Evolutionary conservation across 2,888 invertebrate species (phyloP), one percentile per base, ranked within the genome.

Genomic region (Rhynchonema sp.): DNA sequence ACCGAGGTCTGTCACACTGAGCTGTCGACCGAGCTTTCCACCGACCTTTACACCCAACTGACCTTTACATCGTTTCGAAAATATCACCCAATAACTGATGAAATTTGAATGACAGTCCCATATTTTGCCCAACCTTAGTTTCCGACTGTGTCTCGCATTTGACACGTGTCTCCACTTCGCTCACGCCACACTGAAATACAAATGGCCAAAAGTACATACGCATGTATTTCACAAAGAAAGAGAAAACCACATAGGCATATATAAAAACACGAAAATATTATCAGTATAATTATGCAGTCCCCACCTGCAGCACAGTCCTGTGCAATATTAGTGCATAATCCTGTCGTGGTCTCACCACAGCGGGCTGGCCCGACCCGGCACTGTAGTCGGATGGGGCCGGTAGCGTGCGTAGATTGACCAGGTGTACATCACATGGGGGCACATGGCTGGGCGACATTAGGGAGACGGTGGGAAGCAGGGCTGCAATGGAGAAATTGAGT

Each of bases 381-480:
- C 56, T 25, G 60, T 67, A 67, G 17, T 57, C 56, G 23, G 66
- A 61, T 17, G 60, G 61, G 54, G 60, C 53, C 13, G 60, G 26
- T 13, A 61, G 55, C 17, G 67, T 67, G 9, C 67, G 62, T 57
- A 66, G 52, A 28, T 63, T 63, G 22, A 69, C 62, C 30, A 67
- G 52, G 28, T 67, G 64, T 13, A 65, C 49, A 57, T 68, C 68
- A 57, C 67, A 67, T 17, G 67, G 67, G 2, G 69, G 59, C 22
- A 57, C n/a, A n/a, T n/a, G n/a, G n/a, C n/a, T n/a, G 28, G 22
- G 30, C 27, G 22, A 53, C 29, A 23, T 62, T 49, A 1, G 57
- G 56, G n/a, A 56, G 56, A 30, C 55, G 56, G 26, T 52, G 38
- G 22, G 27, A 56, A 20, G 49, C 59, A 30, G 53, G 26, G 26